Percentiles rank a stretch among this genome's conserved stretches.
Evolutionary conservation across 2,888 invertebrate species (phyloP).

Genomic region (Lymantria monacha): DNA sequence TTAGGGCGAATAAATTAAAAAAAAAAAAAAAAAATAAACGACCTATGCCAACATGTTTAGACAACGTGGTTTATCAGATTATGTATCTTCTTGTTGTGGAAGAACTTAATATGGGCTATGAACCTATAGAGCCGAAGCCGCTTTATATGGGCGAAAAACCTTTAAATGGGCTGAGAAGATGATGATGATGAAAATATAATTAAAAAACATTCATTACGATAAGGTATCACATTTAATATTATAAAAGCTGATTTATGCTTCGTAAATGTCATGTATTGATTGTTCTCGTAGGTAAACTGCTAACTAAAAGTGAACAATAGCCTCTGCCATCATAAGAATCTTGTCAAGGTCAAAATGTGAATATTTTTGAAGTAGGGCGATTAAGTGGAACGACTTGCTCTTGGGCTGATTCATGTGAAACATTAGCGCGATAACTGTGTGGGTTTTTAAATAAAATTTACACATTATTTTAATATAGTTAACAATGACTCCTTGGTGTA

Average conservation of each 20-base stretch:
- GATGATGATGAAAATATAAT: no score
- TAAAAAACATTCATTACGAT: slow-evolving; percentile 21
- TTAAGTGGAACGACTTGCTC: slow-evolving; percentile 45
- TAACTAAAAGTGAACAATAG: slow-evolving; percentile 30
- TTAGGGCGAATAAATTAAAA: no score
- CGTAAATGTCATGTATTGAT: background rate
- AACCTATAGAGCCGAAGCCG: no score
- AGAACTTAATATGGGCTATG: no score
- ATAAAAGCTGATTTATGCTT: background rate
- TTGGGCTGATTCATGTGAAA: slow-evolving; percentile 45
- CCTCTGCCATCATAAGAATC: slow-evolving; percentile 49
- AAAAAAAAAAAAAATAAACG: no score
- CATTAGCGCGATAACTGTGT: slow-evolving; percentile 10
- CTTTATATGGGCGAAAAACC: no score
- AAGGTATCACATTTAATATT: slow-evolving; percentile 22
- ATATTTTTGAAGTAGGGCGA: slow-evolving; percentile 60
- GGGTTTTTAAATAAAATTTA: background rate
- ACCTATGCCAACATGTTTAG: no score
- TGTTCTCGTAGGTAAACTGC: background rate
- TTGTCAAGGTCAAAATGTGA: slow-evolving; percentile 49
- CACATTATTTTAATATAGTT: no score
- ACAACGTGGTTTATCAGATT: no score
- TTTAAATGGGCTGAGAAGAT: no score
- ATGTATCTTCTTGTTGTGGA: no score
- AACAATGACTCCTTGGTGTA: no score